A percentile compares a stretch with the other conserved stretches of the same genome.
phyloP scores from a whole-genome alignment of 2,888 invertebrate species.

The Abrostola tripartita region DNA sequence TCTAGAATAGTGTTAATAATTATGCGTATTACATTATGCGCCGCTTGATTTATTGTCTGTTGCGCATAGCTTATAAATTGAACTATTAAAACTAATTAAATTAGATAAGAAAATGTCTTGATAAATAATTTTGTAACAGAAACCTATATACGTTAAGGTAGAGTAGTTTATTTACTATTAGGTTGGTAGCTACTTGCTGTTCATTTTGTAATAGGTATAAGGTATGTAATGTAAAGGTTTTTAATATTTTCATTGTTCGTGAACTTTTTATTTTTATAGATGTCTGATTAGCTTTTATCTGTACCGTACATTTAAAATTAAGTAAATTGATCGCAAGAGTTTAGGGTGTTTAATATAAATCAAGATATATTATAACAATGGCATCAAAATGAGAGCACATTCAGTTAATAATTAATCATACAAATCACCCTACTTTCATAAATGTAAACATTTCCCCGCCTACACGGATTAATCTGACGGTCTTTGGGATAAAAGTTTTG shows the following conservation, averaged over 20 bases:
- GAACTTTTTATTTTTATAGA: no score
- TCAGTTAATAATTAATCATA: constrained; percentile 5
- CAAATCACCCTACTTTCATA: constrained; percentile 5
- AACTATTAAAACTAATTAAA: constrained; percentile 51
- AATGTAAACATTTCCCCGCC: constrained; percentile 16
- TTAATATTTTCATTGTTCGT: no score
- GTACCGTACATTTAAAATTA: no score
- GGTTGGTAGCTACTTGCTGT: no score
- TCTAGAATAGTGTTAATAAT: constrained; percentile 11
- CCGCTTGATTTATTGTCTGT: constrained; percentile 33
- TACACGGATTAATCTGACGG: constrained; percentile 43
- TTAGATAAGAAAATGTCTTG: constrained; percentile 42
- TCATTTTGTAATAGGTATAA: background rate
- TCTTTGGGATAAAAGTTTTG: constrained; percentile 56
- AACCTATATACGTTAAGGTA: constrained; percentile 2
- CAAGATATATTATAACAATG: no score
- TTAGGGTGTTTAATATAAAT: no score
- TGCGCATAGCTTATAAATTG: constrained; percentile 36
- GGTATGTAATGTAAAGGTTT: no score
- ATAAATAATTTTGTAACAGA: constrained; percentile 31
- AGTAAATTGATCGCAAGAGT: no score
- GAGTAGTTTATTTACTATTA: no score
- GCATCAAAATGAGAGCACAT: background rate
- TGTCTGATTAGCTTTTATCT: no score
- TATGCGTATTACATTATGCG: constrained; percentile 24